phyloP scores from a whole-genome alignment of 1,140 invertebrate genomes.

The Marisa cornuarietis region DNA sequence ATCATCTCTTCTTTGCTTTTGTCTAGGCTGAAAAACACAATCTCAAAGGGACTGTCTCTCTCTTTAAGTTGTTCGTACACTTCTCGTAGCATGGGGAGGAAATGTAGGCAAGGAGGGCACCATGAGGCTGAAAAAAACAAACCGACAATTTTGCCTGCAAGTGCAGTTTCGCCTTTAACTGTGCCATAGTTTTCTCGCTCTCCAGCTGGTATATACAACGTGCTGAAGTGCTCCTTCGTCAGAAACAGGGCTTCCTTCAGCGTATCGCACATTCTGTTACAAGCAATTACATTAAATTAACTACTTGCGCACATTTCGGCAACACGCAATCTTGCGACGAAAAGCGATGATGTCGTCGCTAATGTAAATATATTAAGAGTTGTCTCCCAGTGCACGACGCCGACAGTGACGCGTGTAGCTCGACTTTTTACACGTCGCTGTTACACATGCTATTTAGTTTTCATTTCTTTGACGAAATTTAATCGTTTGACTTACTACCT shows the following conservation, averaged over 20 bases:
- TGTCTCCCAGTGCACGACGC: too few relatives aligned
- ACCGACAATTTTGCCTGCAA: conserved; percentile 41
- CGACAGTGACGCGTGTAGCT: too few relatives aligned
- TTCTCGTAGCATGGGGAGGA: conserved; percentile 65
- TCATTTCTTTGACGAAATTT: too few relatives aligned
- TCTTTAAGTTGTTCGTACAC: conserved; percentile 70
- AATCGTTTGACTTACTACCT: too few relatives aligned
- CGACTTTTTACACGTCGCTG: too few relatives aligned
- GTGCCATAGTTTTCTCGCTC: conserved; percentile 16
- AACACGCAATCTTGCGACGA: too few relatives aligned
- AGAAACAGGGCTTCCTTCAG: conserved; percentile 5
- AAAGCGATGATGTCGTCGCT: too few relatives aligned
- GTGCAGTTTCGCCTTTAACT: conserved; percentile 4
- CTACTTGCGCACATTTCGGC: too few relatives aligned
- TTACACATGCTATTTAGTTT: too few relatives aligned
- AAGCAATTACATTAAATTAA: too few relatives aligned
- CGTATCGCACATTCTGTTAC: neutral
- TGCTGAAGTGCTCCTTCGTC: conserved; percentile 13
- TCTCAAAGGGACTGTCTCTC: conserved; percentile 73
- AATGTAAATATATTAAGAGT: too few relatives aligned
- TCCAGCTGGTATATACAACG: conserved; percentile 8
- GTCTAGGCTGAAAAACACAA: conserved; percentile 76
- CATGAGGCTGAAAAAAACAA: conserved; percentile 70
- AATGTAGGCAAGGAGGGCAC: conserved; percentile 68
- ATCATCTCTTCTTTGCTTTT: conserved; percentile 73